A percentile compares a stretch with the other conserved stretches of the same genome.
Conservation (phyloP, 2,113 vertebrate species). For the Holacanthus passer region DNA sequence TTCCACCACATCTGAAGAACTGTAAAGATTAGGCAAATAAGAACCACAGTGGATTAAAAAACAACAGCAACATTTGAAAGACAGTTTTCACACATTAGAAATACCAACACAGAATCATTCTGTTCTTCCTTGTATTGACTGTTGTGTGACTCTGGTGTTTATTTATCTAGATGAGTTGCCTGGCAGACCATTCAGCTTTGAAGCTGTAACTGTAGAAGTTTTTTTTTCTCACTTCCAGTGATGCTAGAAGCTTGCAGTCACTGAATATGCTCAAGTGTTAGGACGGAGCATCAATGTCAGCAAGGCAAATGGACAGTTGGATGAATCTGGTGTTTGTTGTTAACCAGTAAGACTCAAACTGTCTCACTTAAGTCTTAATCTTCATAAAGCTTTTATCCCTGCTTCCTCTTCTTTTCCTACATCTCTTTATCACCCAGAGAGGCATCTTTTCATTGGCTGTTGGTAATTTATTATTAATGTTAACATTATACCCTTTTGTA, state of each 20-base stretch:
- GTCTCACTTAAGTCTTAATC: not conserved
- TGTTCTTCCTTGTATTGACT: not conserved
- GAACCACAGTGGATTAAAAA: not conserved
- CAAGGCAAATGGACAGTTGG: not conserved
- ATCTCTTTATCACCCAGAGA: not conserved
- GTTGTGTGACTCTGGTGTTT: not conserved
- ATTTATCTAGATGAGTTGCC: not conserved
- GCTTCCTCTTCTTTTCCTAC: conserved; percentile 13
- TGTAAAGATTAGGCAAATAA: not conserved
- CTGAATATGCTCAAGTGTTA: not conserved
- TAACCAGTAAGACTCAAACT: not conserved
- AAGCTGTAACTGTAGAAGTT: not conserved
- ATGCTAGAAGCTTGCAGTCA: not conserved
- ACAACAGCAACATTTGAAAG: not conserved
- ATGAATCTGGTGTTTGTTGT: conserved; percentile 8
- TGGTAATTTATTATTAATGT: conserved; percentile 38
- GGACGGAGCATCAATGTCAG: not conserved
- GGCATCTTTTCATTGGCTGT: conserved; percentile 2
- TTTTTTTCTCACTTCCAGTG: not conserved
- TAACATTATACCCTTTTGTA: conserved; percentile 56
- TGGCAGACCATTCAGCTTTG: not conserved
- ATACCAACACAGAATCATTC: not conserved
- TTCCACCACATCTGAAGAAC: not conserved
- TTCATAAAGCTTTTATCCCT: not conserved
- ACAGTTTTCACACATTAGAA: not conserved